Percentiles rank a stretch among this genome's conserved stretches.
Evolutionary conservation across 2,113 vertebrate genomes (phyloP).

Genomic region (Bujurquina vittata): DNA sequence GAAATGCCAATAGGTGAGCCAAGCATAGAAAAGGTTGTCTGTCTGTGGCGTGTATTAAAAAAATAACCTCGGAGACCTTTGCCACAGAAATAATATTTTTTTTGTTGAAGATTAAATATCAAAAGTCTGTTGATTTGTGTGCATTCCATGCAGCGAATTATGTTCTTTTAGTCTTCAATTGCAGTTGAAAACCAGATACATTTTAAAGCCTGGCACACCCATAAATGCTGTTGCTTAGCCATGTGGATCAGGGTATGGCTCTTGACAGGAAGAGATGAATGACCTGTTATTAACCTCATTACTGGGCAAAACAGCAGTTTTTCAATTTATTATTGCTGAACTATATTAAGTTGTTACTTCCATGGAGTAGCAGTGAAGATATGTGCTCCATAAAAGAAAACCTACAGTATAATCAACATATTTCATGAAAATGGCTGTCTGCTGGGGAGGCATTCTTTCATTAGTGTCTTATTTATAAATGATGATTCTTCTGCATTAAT

Average conservation of each 20-base stretch:
- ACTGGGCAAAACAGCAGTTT: constrained; percentile 11
- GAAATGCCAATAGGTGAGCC: constrained; percentile 51
- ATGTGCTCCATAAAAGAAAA: constrained; percentile 6
- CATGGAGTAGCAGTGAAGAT: neutral
- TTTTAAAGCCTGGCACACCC: neutral
- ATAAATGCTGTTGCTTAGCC: neutral
- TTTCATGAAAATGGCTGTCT: constrained; percentile 17
- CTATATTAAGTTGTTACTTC: constrained; percentile 12
- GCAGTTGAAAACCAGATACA: neutral
- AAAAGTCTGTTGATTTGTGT: constrained; percentile 4
- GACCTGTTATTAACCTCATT: constrained; percentile 13
- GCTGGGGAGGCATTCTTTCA: neutral
- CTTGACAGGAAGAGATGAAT: constrained; percentile 9
- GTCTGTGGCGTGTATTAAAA: constrained; percentile 28
- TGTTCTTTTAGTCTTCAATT: neutral
- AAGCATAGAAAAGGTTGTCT: constrained; percentile 11
- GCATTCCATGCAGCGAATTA: neutral
- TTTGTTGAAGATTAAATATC: constrained; percentile 19
- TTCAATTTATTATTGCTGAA: neutral
- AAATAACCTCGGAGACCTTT: constrained; percentile 12
- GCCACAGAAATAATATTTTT: constrained; percentile 11
- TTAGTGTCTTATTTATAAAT: constrained; percentile 9
- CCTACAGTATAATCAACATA: neutral
- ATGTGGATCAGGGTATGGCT: neutral
- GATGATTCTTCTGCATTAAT: constrained; percentile 33